These are phyloP conservation scores for Pachyuromys duprasi DNA, from an alignment of 2,797 vertebrate genomes.

Conservation along the genomic window DNA sequence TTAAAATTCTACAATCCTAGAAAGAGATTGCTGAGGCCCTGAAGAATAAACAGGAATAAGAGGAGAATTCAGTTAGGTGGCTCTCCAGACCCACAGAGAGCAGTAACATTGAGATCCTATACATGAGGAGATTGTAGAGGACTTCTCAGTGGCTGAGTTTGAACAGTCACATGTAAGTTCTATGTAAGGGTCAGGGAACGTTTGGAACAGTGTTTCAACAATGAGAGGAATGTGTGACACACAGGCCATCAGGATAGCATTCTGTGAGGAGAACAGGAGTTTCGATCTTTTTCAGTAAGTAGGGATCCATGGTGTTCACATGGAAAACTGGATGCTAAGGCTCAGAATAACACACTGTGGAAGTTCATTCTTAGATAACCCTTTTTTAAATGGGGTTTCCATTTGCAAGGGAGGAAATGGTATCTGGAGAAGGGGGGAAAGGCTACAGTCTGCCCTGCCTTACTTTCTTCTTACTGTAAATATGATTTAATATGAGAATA, in stretches of 20 bases:
- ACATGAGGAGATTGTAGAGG: neutral
- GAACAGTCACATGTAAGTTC: constrained; percentile 1
- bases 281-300: neutral
- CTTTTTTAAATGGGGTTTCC: neutral
- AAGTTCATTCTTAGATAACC: neutral
- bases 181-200: neutral
- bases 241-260: neutral
- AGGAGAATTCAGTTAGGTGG: neutral
- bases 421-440: neutral
- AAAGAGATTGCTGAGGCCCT: neutral
- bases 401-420: constrained; percentile 28
- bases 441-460: constrained; percentile 7
- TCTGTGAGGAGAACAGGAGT: neutral
- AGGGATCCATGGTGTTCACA: neutral
- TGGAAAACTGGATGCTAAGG: neutral
- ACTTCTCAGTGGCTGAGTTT: neutral
- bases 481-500: constrained; percentile 70
- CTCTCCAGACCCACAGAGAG: neutral
- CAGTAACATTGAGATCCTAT: neutral
- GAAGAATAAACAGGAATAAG: neutral
- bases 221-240: neutral
- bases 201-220: neutral
- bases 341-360: neutral
- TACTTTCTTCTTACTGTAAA: constrained; percentile 60
- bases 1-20: neutral